Percentiles rank a stretch among this genome's conserved stretches.
Evolutionary conservation across 2,113 vertebrate genomes (phyloP).

Genomic region (Laticauda laticaudata): DNA sequence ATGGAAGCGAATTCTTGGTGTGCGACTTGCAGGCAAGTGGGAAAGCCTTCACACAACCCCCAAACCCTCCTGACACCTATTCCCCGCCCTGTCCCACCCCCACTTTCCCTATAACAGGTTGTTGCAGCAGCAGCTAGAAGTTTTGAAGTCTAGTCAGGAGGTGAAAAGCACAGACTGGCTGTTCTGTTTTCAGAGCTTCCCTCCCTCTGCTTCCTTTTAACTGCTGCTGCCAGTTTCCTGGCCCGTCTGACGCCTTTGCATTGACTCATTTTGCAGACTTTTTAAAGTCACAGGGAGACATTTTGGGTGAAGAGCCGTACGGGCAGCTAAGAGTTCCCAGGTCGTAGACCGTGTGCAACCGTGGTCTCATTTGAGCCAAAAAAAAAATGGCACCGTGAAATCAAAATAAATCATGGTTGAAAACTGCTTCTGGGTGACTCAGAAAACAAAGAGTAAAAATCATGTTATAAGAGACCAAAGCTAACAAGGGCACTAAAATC

Average conservation of each 20-base stretch:
- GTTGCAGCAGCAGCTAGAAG: slow-evolving; percentile 75
- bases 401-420: too few species aligned
- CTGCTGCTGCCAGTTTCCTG: slow-evolving; percentile 32
- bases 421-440: too few species aligned
- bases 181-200: slow-evolving; percentile 65
- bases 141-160: slow-evolving; percentile 91
- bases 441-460: too few species aligned
- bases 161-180: slow-evolving; percentile 91
- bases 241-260: slow-evolving; percentile 75
- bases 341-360: too few species aligned
- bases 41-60: slow-evolving; percentile 79
- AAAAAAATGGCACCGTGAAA: too few species aligned
- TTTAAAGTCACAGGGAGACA: slow-evolving; percentile 79
- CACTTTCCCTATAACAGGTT: slow-evolving; percentile 70
- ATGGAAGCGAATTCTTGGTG: neutral
- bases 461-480: too few species aligned
- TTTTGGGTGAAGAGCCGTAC: slow-evolving; percentile 10
- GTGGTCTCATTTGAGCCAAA: too few species aligned
- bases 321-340: neutral
- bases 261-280: slow-evolving; percentile 88
- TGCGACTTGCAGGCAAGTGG: slow-evolving; percentile 79
- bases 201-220: slow-evolving; percentile 59
- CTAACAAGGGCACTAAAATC: too few species aligned
- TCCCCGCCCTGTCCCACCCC: neutral
- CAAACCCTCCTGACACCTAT: slow-evolving; percentile 13